These are phyloP conservation scores for Tursiops truncatus DNA, from an alignment of 2,113 vertebrate genomes.

Conservation along the genomic window DNA sequence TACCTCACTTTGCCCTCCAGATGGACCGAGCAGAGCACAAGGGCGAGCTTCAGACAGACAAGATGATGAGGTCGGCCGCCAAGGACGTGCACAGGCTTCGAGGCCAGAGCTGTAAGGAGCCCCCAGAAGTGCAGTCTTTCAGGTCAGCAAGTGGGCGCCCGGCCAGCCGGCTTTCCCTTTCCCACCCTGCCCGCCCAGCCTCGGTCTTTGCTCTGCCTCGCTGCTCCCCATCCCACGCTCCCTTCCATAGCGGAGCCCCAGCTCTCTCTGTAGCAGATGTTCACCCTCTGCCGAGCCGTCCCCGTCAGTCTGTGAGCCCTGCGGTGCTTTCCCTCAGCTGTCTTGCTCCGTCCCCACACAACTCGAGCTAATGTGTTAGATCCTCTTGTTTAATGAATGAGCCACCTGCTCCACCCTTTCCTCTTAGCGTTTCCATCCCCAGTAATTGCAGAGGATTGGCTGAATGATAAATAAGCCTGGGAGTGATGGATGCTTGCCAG, in stretches of 20 bases:
- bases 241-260: not conserved
- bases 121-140: conserved; percentile 95
- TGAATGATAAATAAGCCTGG: not conserved
- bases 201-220: fast-evolving
- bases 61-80: conserved; percentile 96
- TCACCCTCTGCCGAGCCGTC: not conserved
- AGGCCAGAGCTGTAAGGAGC: conserved; percentile 94
- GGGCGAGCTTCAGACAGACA: conserved; percentile 92
- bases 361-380: conserved; percentile 11
- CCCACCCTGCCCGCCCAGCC: not conserved
- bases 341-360: conserved; percentile 2
- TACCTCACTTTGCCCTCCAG: conserved; percentile 62
- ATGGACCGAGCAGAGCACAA: conserved; percentile 90
- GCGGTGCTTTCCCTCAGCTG: not conserved
- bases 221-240: fast-evolving
- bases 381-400: conserved; percentile 58
- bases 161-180: not conserved
- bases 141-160: conserved; percentile 82
- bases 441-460: not conserved
- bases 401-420: conserved; percentile 15
- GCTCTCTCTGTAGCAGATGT: not conserved
- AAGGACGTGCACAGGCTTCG: conserved; percentile 96
- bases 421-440: not conserved
- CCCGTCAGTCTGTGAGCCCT: not conserved
- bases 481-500: not conserved